Evolutionary conservation across 35 echinoderm and acorn worm genomes (phyloP), one percentile per base, ranked within the genome.

Genomic region (Stichopus chloronotus): DNA sequence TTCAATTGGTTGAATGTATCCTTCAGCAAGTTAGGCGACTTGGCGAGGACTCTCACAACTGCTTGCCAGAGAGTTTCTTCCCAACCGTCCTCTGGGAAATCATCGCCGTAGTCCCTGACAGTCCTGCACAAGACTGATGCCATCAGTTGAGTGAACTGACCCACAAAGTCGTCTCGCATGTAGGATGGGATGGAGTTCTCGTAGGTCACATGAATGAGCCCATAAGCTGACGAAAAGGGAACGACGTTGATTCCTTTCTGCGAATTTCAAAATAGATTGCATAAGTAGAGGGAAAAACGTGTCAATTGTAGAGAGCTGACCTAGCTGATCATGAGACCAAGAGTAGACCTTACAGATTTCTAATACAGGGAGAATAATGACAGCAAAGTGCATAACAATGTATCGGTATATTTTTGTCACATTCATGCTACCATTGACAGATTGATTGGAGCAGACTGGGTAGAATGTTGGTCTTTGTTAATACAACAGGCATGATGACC

Each of bases 61-160:
- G 53, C 11, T 25, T 57, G 14, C 94, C 94, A 94, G 4, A 94
- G 53, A 4, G 68, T 54, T 55, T 87, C 90, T 69, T 86, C 80
- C 94, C 94, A 94, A 43, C 88, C 69, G 5, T 25, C 53, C 14
- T 91, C 81, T 6, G 24, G 63, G 74, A 58, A 65, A 5, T 17
- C 65, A 53, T 52, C 74, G 7, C 13, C 22, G 8, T 86, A 65
- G 78, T 78, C 88, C 14, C 68, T 56, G 43, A 91, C 90, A 11
- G 60, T 88, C 20, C 24, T 77, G 65, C 80, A 84, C 58, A 92
- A 78, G 20, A 84, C 88, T 85, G 94, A 63, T 76, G 87, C 65
- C 23, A 88, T 25, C 58, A 88, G 86, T 52, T 88, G 57, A 25
- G 30, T 58, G 52, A 63, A 88, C 82, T 57, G 53, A 53, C 82